Conservation (phyloP, 1,140 invertebrate species). For the Lordiphosa collinella region DNA sequence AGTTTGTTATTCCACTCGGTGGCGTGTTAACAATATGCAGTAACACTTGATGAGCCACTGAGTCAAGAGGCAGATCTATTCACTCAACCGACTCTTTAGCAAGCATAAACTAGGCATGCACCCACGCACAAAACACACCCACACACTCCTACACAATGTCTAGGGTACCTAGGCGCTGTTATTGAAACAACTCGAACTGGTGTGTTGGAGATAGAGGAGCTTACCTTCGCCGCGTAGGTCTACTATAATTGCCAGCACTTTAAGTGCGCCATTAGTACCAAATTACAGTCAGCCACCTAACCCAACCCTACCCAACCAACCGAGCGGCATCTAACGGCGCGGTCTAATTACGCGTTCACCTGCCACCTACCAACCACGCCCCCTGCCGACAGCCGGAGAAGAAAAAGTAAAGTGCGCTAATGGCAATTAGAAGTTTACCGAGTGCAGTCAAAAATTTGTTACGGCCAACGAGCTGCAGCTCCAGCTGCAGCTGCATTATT, state of each 20-base stretch:
- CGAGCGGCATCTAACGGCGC: constrained; percentile 57
- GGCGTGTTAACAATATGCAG: too few relatives aligned
- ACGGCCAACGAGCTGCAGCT: constrained; percentile 42
- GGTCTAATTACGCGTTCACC: constrained; percentile 73
- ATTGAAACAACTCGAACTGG: constrained; percentile 48
- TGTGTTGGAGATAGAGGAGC: constrained; percentile 19
- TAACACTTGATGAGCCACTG: too few relatives aligned
- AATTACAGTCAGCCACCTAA: constrained; percentile 59
- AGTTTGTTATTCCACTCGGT: too few relatives aligned
- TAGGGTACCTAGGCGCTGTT: constrained; percentile 27
- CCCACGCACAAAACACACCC: too few relatives aligned
- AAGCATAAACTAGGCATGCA: too few relatives aligned
- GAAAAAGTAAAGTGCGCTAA: constrained; percentile 73
- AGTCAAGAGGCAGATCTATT: too few relatives aligned
- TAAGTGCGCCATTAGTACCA: constrained; percentile 75
- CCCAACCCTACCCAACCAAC: constrained; percentile 17
- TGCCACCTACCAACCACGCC: constrained; percentile 17
- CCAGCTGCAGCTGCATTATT: constrained; percentile 61
- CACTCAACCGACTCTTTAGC: too few relatives aligned
- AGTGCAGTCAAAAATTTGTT: constrained; percentile 73
- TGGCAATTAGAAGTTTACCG: constrained; percentile 74
- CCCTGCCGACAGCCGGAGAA: constrained; percentile 20
- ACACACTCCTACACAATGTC: background rate
- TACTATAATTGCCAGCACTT: constrained; percentile 73
- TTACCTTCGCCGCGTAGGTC: constrained; percentile 48